phyloP scores from a whole-genome alignment of 2,797 vertebrate species.

The Girardinus metallicus region DNA sequence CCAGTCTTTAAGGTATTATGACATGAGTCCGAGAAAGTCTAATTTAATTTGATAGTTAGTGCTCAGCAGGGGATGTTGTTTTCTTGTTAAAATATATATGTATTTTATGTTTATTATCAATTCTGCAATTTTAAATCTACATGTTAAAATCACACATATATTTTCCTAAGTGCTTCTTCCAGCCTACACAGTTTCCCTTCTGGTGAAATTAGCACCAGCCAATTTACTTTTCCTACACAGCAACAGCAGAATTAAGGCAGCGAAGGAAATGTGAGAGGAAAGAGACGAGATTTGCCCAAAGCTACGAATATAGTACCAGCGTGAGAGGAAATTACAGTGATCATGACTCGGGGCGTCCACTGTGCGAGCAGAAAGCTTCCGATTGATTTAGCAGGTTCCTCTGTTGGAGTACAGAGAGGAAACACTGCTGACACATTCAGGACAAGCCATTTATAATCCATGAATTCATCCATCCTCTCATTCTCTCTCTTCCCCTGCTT shows the following conservation, averaged over 20 bases:
- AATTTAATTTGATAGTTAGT: not conserved
- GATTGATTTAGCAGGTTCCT: constrained; percentile 69
- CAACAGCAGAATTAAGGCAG: constrained; percentile 19
- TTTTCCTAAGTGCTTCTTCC: not conserved
- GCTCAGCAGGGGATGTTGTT: not conserved
- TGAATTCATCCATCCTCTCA: constrained; percentile 34
- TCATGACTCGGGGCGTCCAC: constrained; percentile 62
- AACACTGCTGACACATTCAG: constrained; percentile 69
- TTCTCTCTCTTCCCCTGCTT: constrained; percentile 14
- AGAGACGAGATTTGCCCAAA: constrained; percentile 58
- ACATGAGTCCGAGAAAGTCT: not conserved
- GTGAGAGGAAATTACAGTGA: constrained; percentile 74
- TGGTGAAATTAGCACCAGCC: constrained; percentile 60
- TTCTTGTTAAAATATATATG: not conserved
- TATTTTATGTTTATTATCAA: not conserved
- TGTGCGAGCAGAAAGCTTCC: constrained; percentile 64
- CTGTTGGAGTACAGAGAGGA: constrained; percentile 53
- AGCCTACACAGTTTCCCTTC: constrained; percentile 17
- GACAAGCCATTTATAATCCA: constrained; percentile 69
- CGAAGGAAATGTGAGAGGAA: constrained; percentile 21
- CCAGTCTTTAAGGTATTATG: not conserved
- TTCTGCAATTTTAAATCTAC: not conserved
- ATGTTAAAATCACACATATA: not conserved
- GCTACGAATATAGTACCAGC: constrained; percentile 68
- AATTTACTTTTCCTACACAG: constrained; percentile 55